Percentiles rank a stretch among this genome's conserved stretches.
These are phyloP conservation scores for Hormiphora californensis DNA, from an alignment of 37 sponge, comb jelly and placozoan species.

Conservation along the genomic window DNA sequence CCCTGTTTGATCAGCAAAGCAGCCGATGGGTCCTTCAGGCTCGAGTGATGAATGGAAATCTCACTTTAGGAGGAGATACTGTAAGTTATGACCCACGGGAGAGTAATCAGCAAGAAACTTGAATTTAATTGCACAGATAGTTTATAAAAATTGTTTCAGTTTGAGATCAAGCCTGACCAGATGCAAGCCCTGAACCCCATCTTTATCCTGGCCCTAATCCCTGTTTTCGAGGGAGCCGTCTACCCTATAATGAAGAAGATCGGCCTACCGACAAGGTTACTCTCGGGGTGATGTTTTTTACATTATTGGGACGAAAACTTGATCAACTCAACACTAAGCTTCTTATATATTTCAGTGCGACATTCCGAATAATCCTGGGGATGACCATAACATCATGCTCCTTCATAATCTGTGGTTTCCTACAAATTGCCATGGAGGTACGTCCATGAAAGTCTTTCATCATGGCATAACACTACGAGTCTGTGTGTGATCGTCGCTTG, in stretches of 20 bases:
- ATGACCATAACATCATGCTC: background rate
- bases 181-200: constrained; percentile 86
- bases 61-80: too few relatives aligned
- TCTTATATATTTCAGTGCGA: constrained; percentile 7
- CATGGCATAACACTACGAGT: too few relatives aligned
- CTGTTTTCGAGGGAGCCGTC: constrained; percentile 80
- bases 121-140: too few relatives aligned
- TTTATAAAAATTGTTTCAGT: too few relatives aligned
- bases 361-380: constrained; percentile 4
- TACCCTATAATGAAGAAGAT: constrained; percentile 75
- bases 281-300: background rate
- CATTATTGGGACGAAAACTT: background rate
- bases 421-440: constrained; percentile 34
- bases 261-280: constrained; percentile 58
- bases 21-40: constrained; percentile 91
- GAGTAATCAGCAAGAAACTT: too few relatives aligned
- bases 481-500: too few relatives aligned
- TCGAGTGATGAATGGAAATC: constrained; percentile 72
- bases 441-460: too few relatives aligned
- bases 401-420: constrained; percentile 19
- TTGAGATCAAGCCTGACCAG: constrained; percentile 78
- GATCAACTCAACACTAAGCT: background rate
- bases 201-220: constrained; percentile 85
- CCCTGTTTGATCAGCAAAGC: constrained; percentile 83
- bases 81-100: constrained; percentile 34